Evolutionary conservation across 2,797 vertebrate genomes (phyloP).

Genomic region (Cuculus canorus): DNA sequence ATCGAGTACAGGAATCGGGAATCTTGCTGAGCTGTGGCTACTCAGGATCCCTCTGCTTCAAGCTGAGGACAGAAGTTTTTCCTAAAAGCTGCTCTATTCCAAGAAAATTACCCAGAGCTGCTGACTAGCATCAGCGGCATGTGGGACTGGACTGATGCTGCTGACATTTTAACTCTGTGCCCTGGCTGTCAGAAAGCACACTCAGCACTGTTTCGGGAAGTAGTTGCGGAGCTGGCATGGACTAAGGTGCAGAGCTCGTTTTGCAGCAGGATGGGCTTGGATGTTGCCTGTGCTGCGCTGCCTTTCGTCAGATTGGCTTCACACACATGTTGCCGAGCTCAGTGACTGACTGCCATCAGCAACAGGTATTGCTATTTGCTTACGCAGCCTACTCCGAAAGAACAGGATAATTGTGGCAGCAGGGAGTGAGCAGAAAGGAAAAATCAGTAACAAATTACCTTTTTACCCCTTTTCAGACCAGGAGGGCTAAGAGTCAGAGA

Average conservation of each 20-base stretch:
- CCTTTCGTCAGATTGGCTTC: neutral
- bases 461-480: neutral
- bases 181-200: neutral
- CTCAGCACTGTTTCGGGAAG: neutral
- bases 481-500: neutral
- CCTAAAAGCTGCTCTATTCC: neutral
- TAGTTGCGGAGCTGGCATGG: accelerated
- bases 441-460: neutral
- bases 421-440: neutral
- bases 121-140: neutral
- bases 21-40: neutral
- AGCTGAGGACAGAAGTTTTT: neutral
- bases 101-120: neutral
- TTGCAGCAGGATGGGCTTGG: neutral
- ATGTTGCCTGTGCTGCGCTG: neutral
- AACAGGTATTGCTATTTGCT: neutral
- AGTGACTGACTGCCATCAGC: accelerated
- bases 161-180: neutral
- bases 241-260: neutral
- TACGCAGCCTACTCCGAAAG: neutral
- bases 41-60: neutral
- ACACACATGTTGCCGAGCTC: neutral
- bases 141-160: neutral
- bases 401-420: neutral
- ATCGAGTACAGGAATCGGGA: accelerated